Evolutionary conservation across 2,113 vertebrate genomes (phyloP).

Genomic region (Alouatta palliata): DNA sequence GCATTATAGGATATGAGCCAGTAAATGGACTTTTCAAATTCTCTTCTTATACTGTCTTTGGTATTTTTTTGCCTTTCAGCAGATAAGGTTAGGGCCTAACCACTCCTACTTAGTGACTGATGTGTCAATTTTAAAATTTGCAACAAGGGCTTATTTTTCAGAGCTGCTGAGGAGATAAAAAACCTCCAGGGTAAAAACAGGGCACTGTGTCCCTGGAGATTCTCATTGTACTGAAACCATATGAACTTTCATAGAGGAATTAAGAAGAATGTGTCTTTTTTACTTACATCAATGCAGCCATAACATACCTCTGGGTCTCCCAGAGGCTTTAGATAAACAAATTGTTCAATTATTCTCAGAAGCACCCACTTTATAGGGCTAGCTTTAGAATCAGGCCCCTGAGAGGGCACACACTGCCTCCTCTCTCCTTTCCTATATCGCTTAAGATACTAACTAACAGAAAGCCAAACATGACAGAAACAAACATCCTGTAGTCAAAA

Average conservation of each 20-base stretch:
- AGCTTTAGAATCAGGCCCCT: neutral
- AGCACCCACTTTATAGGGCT: accelerated
- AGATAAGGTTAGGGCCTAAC: no score
- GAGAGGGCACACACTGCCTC: accelerated
- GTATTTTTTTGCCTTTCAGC: neutral
- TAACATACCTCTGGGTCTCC: neutral
- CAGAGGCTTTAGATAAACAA: neutral
- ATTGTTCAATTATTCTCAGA: neutral
- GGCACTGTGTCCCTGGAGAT: neutral
- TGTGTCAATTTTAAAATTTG: neutral
- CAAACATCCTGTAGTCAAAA: neutral
- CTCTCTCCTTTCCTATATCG: neutral
- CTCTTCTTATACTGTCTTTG: neutral
- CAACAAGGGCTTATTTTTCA: neutral
- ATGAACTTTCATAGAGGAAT: neutral
- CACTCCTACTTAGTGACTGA: neutral
- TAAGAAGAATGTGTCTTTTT: neutral
- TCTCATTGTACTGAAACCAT: neutral
- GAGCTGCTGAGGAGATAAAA: neutral
- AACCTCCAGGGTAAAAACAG: accelerated
- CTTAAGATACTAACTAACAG: neutral
- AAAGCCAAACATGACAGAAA: neutral
- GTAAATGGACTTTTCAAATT: neutral
- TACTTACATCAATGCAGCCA: accelerated
- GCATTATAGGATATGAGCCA: accelerated